Evolutionary conservation across 2,797 vertebrate genomes (phyloP).

Genomic region (Huso huso): DNA sequence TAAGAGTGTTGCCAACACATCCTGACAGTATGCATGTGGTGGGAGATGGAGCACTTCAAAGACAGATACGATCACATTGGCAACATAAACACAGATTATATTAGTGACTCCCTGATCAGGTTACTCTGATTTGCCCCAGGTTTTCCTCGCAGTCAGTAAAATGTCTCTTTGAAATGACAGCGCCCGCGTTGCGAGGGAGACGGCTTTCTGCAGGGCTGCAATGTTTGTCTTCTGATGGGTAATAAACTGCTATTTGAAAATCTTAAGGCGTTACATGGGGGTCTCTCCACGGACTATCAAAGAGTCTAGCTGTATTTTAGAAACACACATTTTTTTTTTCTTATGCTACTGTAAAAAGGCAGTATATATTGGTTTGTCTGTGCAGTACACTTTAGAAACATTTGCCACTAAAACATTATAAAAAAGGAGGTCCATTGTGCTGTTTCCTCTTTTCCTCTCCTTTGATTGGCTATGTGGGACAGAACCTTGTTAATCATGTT

Average conservation of each 20-base stretch:
- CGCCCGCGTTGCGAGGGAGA: conserved; percentile 3
- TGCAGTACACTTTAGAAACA: background rate
- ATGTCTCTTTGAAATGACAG: conserved; percentile 17
- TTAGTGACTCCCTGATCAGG: conserved; percentile 40
- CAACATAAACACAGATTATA: conserved; percentile 38
- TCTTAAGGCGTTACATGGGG: conserved; percentile 14
- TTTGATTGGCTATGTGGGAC: too few relatives aligned
- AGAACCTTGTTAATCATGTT: too few relatives aligned
- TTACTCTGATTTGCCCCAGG: conserved; percentile 33
- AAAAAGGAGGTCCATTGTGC: too few relatives aligned
- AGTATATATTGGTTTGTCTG: too few relatives aligned
- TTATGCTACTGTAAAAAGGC: too few relatives aligned
- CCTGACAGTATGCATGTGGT: conserved; percentile 46
- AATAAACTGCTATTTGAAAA: conserved; percentile 22
- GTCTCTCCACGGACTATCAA: conserved; percentile 8
- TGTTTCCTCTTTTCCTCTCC: too few relatives aligned
- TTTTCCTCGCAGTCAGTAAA: conserved; percentile 20
- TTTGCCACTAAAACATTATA: too few relatives aligned
- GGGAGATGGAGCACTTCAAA: conserved; percentile 43
- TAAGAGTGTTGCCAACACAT: conserved; percentile 47
- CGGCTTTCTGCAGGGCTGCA: conserved; percentile 18
- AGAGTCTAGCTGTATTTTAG: conserved; percentile 22
- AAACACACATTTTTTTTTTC: too few relatives aligned
- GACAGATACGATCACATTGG: conserved; percentile 35
- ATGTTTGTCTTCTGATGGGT: conserved; percentile 8